Evolutionary conservation across 1,140 invertebrate genomes (phyloP).

Genomic region (Neodiprion pinetum): DNA sequence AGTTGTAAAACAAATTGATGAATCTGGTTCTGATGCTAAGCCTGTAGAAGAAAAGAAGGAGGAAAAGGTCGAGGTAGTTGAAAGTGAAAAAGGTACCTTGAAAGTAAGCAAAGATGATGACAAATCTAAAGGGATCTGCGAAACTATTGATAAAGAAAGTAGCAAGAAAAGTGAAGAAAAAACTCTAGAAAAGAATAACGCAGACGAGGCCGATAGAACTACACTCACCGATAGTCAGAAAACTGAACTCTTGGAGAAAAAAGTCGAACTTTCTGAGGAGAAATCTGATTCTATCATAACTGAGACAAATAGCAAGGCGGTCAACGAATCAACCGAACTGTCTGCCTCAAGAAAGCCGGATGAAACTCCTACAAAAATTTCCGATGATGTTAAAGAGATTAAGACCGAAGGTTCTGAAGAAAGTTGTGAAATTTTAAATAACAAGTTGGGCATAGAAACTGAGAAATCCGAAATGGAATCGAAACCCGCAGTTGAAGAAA

Average conservation of each 20-base stretch:
- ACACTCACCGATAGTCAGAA: neutral
- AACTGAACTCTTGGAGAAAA: neutral
- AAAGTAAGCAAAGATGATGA: neutral
- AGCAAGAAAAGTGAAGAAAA: slow-evolving; percentile 9
- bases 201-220: slow-evolving; percentile 18
- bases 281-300: neutral
- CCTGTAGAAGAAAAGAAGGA: neutral
- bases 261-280: neutral
- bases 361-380: neutral
- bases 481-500: neutral
- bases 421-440: neutral
- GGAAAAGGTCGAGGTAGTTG: neutral
- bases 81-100: slow-evolving; percentile 19
- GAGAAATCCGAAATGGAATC: slow-evolving; percentile 7
- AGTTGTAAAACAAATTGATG: neutral
- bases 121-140: neutral
- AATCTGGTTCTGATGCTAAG: neutral
- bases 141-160: neutral
- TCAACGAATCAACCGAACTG: neutral
- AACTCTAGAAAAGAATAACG: neutral
- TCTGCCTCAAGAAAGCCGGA: neutral
- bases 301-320: neutral
- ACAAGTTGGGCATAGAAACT: slow-evolving; percentile 21
- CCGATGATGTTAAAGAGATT: slow-evolving; percentile 13
- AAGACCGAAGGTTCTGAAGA: slow-evolving; percentile 25